Evolutionary conservation across 2,113 vertebrate genomes (phyloP).

Genomic region (Glaucomys volans): DNA sequence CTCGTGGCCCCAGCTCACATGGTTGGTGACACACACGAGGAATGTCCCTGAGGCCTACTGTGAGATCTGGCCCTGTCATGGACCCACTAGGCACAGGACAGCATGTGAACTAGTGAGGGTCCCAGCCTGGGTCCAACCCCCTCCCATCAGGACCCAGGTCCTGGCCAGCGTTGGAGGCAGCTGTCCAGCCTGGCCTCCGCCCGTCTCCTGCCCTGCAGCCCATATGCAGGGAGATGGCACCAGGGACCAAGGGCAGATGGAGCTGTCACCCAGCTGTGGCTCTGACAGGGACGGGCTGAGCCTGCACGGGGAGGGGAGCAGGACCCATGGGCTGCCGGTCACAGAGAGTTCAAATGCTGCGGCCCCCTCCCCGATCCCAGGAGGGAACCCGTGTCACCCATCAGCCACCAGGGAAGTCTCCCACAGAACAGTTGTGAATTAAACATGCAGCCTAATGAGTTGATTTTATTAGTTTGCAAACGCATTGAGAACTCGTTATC

Average conservation of each 20-base stretch:
- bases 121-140: background rate
- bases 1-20: rapidly evolving
- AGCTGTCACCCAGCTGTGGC: background rate
- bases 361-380: background rate
- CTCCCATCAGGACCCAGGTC: background rate
- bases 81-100: too few species aligned
- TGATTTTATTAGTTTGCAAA: conserved; percentile 89
- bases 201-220: background rate
- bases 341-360: conserved; percentile 23
- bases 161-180: background rate
- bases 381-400: conserved; percentile 54
- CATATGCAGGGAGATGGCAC: background rate
- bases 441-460: conserved; percentile 88
- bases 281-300: background rate
- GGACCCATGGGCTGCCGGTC: background rate
- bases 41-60: rapidly evolving
- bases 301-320: background rate
- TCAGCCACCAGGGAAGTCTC: conserved; percentile 78
- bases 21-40: rapidly evolving
- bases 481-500: conserved; percentile 87
- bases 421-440: conserved; percentile 81
- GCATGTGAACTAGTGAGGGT: rapidly evolving
- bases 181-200: background rate
- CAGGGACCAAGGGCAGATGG: background rate
- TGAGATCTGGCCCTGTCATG: background rate